Evolutionary conservation across 2,888 invertebrate species (phyloP).

Genomic region (Gerosis bhagava): DNA sequence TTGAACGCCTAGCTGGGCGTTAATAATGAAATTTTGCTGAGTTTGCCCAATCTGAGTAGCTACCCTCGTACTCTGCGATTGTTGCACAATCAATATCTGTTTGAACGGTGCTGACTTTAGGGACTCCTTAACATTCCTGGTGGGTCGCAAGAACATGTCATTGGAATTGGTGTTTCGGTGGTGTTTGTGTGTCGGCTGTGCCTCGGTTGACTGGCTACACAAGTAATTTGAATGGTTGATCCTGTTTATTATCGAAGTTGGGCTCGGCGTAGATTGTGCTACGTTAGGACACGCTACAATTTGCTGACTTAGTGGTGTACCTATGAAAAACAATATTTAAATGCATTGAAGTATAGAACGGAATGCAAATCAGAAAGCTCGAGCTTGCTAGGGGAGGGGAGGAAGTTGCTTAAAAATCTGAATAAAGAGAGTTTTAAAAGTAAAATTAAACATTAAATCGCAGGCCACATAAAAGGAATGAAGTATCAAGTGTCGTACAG

Average conservation of each 20-base stretch:
- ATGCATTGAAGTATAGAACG: conserved; percentile 6
- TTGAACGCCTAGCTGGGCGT: conserved; percentile 42
- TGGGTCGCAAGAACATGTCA: conserved; percentile 48
- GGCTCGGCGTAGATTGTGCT: conserved; percentile 72
- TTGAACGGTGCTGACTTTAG: conserved; percentile 48
- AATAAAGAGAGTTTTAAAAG: too few relatives aligned
- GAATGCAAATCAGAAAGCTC: conserved; percentile 17
- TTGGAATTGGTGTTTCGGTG: conserved; percentile 26
- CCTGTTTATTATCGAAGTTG: conserved; percentile 69
- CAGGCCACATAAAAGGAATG: too few relatives aligned
- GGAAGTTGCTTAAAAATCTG: too few relatives aligned
- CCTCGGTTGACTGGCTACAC: conserved; percentile 57
- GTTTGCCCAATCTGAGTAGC: conserved; percentile 30
- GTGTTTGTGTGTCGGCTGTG: too few relatives aligned
- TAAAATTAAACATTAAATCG: not conserved
- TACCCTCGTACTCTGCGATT: conserved; percentile 38
- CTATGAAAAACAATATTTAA: conserved; percentile 39
- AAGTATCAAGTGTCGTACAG: too few relatives aligned
- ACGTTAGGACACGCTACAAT: conserved; percentile 58
- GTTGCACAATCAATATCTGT: conserved; percentile 57
- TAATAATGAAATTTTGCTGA: conserved; percentile 37
- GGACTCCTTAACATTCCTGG: conserved; percentile 37
- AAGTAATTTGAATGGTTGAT: conserved; percentile 75
- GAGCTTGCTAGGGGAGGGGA: conserved; percentile 4
- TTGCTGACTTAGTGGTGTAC: conserved; percentile 50